Percentiles rank a stretch among this genome's conserved stretches.
Evolutionary conservation across 1,140 invertebrate genomes (phyloP).

Genomic region (Drosophila serrata): DNA sequence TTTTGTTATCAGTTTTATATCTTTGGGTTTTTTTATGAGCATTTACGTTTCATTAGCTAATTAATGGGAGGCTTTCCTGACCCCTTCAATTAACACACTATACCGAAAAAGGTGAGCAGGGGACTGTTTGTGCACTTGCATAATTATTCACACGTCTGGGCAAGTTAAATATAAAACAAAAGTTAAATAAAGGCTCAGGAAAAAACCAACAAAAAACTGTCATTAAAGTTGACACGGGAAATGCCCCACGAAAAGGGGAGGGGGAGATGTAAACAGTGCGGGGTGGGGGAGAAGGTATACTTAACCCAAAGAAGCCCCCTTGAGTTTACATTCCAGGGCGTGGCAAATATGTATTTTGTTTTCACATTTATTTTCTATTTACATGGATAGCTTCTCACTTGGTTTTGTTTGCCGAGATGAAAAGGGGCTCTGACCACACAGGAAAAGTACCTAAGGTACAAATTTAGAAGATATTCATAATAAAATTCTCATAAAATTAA

Average conservation of each 20-base stretch:
- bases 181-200: constrained; percentile 35
- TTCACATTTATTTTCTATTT: constrained; percentile 59
- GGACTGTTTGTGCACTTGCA: constrained; percentile 37
- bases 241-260: constrained; percentile 47
- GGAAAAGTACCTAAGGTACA: neutral
- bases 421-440: neutral
- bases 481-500: neutral
- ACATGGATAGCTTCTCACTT: constrained; percentile 45
- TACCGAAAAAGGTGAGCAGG: neutral
- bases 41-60: constrained; percentile 32
- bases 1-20: constrained; percentile 8
- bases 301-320: constrained; percentile 14
- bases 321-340: constrained; percentile 19
- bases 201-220: constrained; percentile 40
- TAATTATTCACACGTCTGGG: constrained; percentile 54
- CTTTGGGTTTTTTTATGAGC: constrained; percentile 39
- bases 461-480: neutral
- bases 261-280: constrained; percentile 10
- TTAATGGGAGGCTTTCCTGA: constrained; percentile 12
- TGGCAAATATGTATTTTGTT: constrained; percentile 32
- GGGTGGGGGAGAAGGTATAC: constrained; percentile 1
- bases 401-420: neutral
- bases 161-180: constrained; percentile 50
- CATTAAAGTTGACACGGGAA: constrained; percentile 67
- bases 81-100: constrained; percentile 25